A percentile compares a stretch with the other conserved stretches of the same genome.
Evolutionary conservation across 2,888 invertebrate genomes (phyloP).

Genomic region (Hypena proboscidalis): DNA sequence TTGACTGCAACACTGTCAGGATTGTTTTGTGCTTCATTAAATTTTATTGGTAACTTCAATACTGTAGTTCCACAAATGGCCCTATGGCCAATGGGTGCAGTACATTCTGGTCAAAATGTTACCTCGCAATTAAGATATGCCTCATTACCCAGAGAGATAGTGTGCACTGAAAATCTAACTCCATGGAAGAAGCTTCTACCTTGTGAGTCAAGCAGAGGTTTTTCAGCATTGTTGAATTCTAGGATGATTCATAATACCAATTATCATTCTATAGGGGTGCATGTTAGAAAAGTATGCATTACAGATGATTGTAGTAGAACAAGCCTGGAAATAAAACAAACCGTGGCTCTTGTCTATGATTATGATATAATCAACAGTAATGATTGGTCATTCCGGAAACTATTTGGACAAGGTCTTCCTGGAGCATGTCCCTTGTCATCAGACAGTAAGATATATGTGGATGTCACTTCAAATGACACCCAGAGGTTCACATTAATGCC

Average conservation of each 20-base stretch:
- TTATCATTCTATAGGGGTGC: conserved; percentile 95
- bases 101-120: conserved; percentile 74
- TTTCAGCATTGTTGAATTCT: conserved; percentile 95
- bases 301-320: conserved; percentile 85
- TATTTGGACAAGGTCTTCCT: conserved; percentile 94
- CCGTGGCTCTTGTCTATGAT: conserved; percentile 95
- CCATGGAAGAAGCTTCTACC: conserved; percentile 99
- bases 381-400: conserved; percentile 94
- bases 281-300: conserved; percentile 92
- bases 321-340: conserved; percentile 92
- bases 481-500: conserved; percentile 88
- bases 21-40: conserved; percentile 97
- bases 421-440: conserved; percentile 93
- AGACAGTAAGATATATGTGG: conserved; percentile 92
- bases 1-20: conserved; percentile 97
- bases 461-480: conserved; percentile 87
- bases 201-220: conserved; percentile 95
- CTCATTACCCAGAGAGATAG: conserved; percentile 97
- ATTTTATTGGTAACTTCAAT: conserved; percentile 95
- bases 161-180: conserved; percentile 99
- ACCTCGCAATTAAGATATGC: conserved; percentile 90
- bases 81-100: conserved; percentile 90
- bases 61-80: conserved; percentile 93
- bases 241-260: conserved; percentile 96
- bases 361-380: conserved; percentile 87